These are phyloP conservation scores for Euspilapteryx auroguttella DNA, from an alignment of 2,888 invertebrate genomes.

Conservation along the genomic window DNA sequence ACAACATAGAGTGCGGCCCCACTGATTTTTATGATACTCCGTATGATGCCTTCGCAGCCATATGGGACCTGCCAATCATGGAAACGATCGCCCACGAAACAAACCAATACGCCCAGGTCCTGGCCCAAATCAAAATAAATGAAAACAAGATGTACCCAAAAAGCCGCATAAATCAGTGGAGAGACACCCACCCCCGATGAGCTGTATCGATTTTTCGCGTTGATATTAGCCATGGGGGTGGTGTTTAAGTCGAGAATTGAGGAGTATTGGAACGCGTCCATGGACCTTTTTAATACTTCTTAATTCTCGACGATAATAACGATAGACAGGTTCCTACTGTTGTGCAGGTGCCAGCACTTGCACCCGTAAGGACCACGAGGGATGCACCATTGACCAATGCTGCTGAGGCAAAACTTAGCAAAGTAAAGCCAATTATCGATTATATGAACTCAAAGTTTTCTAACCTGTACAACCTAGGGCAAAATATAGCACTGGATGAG, in stretches of 20 bases:
- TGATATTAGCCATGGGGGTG: slow-evolving; percentile 2
- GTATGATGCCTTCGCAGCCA: slow-evolving; percentile 6
- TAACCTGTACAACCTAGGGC: background rate
- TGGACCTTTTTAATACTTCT: background rate
- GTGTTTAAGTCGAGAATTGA: background rate
- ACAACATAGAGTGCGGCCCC: slow-evolving; percentile 4
- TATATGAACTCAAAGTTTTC: slow-evolving; percentile 3
- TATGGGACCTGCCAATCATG: slow-evolving; percentile 1
- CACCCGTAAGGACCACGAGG: slow-evolving; percentile 1
- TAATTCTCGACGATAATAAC: slow-evolving; percentile 1
- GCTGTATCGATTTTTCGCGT: slow-evolving; percentile 1
- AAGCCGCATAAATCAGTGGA: slow-evolving; percentile 1
- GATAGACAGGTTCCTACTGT: background rate
- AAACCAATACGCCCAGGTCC: background rate
- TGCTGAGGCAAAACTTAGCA: background rate
- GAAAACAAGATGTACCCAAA: background rate
- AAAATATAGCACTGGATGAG: slow-evolving; percentile 2
- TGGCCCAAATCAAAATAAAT: background rate
- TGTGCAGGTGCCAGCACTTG: slow-evolving; percentile 2
- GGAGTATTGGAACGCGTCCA: slow-evolving; percentile 1
- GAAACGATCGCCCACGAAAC: background rate
- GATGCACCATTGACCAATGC: background rate
- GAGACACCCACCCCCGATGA: background rate
- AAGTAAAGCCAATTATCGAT: slow-evolving; percentile 1
- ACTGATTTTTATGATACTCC: slow-evolving; percentile 4